Evolutionary conservation across 2,113 vertebrate species (phyloP).

Genomic region (Erpornis zantholeuca): DNA sequence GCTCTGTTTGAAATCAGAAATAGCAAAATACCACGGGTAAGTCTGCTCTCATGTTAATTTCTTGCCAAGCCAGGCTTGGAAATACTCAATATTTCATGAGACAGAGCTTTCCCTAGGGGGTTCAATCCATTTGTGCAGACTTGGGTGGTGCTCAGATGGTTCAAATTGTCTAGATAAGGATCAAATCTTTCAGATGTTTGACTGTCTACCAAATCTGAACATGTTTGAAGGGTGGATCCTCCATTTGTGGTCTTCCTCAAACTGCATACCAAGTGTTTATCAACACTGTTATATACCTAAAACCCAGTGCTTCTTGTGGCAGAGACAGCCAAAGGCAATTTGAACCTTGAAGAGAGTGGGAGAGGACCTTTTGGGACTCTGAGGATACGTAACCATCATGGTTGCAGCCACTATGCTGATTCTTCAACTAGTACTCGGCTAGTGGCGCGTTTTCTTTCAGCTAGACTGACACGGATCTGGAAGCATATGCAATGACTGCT

Average conservation of each 20-base stretch:
- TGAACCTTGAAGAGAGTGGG: background rate
- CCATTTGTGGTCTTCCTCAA: background rate
- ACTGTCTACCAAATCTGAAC: constrained; percentile 4
- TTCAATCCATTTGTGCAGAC: constrained; percentile 28
- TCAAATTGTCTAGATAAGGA: constrained; percentile 36
- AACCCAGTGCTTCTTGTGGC: background rate
- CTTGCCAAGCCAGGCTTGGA: constrained; percentile 49
- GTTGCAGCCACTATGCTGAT: rapidly evolving
- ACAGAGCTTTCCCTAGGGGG: constrained; percentile 21
- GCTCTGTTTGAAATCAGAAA: constrained; percentile 14
- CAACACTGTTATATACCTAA: background rate
- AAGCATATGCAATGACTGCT: constrained; percentile 38
- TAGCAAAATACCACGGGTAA: constrained; percentile 36
- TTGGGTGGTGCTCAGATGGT: constrained; percentile 16
- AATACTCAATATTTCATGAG: constrained; percentile 40
- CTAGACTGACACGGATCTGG: background rate
- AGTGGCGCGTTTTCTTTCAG: background rate
- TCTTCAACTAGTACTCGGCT: background rate
- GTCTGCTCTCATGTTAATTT: constrained; percentile 10
- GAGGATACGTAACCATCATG: background rate
- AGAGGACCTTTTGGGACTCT: background rate
- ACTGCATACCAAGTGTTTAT: background rate
- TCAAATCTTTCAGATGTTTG: constrained; percentile 20
- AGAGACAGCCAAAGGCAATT: background rate
- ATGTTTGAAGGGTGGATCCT: background rate